Evolutionary conservation across 2,113 vertebrate genomes (phyloP).

Genomic region (human (Homo sapiens)): GRCh38 chr16:16998001-16998500

Average conservation of each 20-base stretch:
- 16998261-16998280: fast-evolving
- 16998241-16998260: fast-evolving
- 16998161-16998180: neutral
- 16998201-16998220: too few relatives aligned
- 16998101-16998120: neutral
- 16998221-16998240: neutral
- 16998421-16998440: too few relatives aligned
- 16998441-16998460: too few relatives aligned
- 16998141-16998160: neutral
- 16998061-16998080: neutral
- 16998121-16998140: neutral
- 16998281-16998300: too few relatives aligned
- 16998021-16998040: conserved; percentile 13
- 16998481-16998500: too few relatives aligned
- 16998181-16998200: neutral
- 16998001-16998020: neutral
- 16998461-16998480: too few relatives aligned
- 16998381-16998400: neutral
- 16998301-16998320: fast-evolving
- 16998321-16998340: too few relatives aligned
- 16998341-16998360: neutral
- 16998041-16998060: neutral
- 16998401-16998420: too few relatives aligned
- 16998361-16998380: neutral
- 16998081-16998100: neutral